Conservation (phyloP, 37 sponge, comb jelly and placozoan genomes). For the Tethya wilhelma region DNA sequence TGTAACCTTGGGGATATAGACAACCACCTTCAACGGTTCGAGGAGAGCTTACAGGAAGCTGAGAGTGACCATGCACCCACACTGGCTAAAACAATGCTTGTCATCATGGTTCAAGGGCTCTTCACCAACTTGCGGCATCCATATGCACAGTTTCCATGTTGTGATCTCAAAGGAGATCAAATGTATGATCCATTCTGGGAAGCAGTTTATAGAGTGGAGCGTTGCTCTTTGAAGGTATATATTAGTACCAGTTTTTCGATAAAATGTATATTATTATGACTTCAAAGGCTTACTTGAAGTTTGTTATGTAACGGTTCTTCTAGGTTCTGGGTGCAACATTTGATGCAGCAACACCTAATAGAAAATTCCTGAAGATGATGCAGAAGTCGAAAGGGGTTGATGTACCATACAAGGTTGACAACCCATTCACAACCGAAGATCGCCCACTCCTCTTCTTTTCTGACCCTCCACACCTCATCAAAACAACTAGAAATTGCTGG, state of each 20-base stretch:
- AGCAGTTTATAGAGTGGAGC: conserved; percentile 2
- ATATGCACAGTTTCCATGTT: conserved; percentile 7
- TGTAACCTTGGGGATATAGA: not conserved
- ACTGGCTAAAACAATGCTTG: conserved; percentile 14
- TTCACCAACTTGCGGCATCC: not conserved
- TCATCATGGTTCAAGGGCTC: conserved; percentile 12
- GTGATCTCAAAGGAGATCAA: not conserved
- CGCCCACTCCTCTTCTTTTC: not conserved
- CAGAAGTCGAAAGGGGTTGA: not conserved
- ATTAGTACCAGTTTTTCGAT: too few species aligned
- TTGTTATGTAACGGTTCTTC: too few species aligned
- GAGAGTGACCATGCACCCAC: not conserved
- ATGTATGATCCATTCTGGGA: not conserved
- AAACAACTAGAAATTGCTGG: too few species aligned
- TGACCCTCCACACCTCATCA: not conserved
- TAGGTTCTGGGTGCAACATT: too few species aligned
- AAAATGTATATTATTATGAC: too few species aligned
- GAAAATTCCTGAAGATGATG: not conserved
- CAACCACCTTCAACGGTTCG: not conserved
- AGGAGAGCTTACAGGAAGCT: not conserved
- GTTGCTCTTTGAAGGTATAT: conserved; percentile 1
- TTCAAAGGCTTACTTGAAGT: too few species aligned
- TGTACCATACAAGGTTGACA: not conserved
- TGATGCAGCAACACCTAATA: conserved; percentile 6
- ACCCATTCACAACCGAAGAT: not conserved